A percentile compares a stretch with the other conserved stretches of the same genome.
Conservation (phyloP, 2,113 vertebrate genomes). For the Balaeniceps rex region DNA sequence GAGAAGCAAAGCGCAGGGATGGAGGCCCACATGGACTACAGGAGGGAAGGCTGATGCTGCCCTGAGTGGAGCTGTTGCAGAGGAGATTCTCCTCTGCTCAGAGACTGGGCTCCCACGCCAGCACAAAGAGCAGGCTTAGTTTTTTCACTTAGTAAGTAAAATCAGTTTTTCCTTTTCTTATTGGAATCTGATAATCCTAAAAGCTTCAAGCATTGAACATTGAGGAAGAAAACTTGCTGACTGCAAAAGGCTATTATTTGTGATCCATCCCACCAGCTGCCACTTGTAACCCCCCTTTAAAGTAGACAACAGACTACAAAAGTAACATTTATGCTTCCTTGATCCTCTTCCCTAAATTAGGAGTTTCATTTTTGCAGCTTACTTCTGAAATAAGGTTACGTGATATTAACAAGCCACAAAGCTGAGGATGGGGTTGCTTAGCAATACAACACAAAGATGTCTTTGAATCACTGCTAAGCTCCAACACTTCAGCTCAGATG, state of each 20-base stretch:
- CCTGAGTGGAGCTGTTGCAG: not conserved
- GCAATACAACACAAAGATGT: constrained; percentile 44
- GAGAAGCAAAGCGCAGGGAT: not conserved
- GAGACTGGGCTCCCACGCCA: not conserved
- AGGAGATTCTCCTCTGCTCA: not conserved
- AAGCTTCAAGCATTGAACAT: not conserved
- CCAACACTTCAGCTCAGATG: constrained; percentile 12
- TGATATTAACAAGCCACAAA: not conserved
- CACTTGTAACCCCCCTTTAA: not conserved
- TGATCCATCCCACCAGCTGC: not conserved
- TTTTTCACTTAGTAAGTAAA: not conserved
- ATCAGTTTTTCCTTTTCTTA: not conserved
- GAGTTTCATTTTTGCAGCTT: not conserved
- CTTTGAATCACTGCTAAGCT: constrained; percentile 51
- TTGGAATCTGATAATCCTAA: not conserved
- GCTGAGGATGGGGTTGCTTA: constrained; percentile 60
- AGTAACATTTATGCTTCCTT: not conserved
- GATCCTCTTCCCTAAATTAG: not conserved
- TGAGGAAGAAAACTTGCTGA: not conserved
- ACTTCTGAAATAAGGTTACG: not conserved
- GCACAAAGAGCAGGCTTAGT: not conserved
- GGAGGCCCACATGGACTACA: not conserved
- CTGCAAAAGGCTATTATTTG: not conserved
- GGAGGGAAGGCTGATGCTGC: not conserved
- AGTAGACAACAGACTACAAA: not conserved